Evolutionary conservation across 2,888 invertebrate genomes (phyloP), one percentile per base, ranked within the genome.

Genomic region (Drosophila nigritarsus): DNA sequence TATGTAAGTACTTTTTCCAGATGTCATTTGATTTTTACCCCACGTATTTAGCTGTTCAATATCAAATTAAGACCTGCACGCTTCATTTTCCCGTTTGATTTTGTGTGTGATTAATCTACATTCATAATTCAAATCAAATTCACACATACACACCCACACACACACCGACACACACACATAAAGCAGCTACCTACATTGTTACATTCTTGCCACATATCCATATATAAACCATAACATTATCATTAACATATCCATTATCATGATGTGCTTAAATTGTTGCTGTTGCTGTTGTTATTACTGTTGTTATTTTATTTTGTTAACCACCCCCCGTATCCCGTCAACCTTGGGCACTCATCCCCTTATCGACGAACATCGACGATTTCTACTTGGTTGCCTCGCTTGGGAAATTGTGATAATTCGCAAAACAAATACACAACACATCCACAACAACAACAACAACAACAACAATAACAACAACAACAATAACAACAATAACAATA

Each of bases 271-370:
- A 65, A 70, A 65, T 73, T 64, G 66, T 68, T 73, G 76, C 63
- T 62, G 64, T 73, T 71, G 54, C 58, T 70, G 54, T 74, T 75
- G 70, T 65, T 66, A 53, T 60, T 65, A 55, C 63, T 73, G 53
- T 69, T 77, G 63, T 73, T 65, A 49, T 74, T 24, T 80, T 73
- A 72, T 80, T 75, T 83, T 78, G 71, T 80, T 88, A 78, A 85
- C 73, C 69, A 61, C 32, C 50, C 54, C 51, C 34, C 42, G 42
- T 34, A 15, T 15, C 42, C 42, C 50, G 27, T 29, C 56, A 51
- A 69, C 42, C 40, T 48, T 51, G 69, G 79, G 65, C 48, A 55
- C 55, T 62, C 72, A 59, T 32, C 45, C 72, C 27, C n/a, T 11
- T 40, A 40, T 42, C 54, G 50, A 49, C 42, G 68, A 53, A 63